phyloP scores from a whole-genome alignment of 2,888 invertebrate species.

The Didymodactylos carnosus region DNA sequence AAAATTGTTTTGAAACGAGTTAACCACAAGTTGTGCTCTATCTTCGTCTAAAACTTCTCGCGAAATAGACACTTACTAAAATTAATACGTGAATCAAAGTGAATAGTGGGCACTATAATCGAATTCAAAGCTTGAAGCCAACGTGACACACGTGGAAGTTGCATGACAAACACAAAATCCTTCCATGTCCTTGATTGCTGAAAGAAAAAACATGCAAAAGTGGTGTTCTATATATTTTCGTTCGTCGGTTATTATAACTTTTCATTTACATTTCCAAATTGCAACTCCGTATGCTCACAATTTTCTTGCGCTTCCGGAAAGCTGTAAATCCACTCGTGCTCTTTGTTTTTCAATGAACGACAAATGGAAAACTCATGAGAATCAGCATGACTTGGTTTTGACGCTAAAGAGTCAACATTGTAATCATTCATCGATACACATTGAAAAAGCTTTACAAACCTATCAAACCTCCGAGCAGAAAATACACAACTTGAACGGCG shows the following conservation, averaged over 20 bases:
- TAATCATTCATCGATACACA: neutral
- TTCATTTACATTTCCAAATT: neutral
- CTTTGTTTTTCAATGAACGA: neutral
- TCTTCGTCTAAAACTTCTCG: no score
- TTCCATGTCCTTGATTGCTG: neutral
- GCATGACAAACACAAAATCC: slow-evolving; percentile 41
- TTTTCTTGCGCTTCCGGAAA: neutral
- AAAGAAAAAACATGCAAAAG: no score
- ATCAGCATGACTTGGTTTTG: neutral
- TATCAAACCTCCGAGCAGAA: neutral
- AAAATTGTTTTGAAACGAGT: no score
- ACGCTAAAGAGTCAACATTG: neutral
- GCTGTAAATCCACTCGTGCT: neutral
- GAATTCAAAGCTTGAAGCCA: slow-evolving; percentile 56
- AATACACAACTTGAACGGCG: neutral
- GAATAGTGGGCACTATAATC: neutral
- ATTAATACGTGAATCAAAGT: neutral
- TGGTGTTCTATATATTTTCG: no score
- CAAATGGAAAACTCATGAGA: neutral
- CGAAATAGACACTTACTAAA: neutral
- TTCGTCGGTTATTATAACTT: no score
- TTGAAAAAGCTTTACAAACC: neutral
- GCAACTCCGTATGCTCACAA: neutral
- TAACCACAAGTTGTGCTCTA: no score
- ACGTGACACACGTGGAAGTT: slow-evolving; percentile 68